phyloP scores from a whole-genome alignment of 2,888 invertebrate species.

The Formica aserva region DNA sequence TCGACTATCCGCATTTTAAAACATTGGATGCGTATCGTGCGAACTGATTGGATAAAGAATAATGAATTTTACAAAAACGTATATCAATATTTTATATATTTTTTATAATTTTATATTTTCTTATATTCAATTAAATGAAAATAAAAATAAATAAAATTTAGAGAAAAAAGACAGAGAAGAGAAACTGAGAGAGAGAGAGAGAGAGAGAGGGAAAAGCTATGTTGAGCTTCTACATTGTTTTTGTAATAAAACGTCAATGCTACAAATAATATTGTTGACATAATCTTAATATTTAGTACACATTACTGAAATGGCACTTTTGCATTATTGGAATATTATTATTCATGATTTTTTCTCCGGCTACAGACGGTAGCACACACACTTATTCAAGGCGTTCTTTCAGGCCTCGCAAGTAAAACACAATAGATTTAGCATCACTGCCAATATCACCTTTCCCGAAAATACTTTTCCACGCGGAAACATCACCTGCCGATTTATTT shows the following conservation, averaged over 20 bases:
- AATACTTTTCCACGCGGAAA: slow-evolving; percentile 4
- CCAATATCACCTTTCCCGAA: not conserved
- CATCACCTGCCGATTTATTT: not conserved
- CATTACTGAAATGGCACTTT: not conserved
- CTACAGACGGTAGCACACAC: not conserved
- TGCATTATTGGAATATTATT: slow-evolving; percentile 1
- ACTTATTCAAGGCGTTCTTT: not conserved
- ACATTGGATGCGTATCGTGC: not conserved
- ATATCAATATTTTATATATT: not conserved
- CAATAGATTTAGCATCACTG: slow-evolving; percentile 9
- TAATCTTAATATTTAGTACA: not conserved
- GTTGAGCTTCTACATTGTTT: not conserved
- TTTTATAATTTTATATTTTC: not conserved
- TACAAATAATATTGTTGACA: not conserved
- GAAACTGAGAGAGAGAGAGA: not conserved
- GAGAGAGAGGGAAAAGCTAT: too few relatives aligned
- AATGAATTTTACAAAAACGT: not conserved
- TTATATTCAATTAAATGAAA: not conserved
- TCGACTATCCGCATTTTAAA: slow-evolving; percentile 1
- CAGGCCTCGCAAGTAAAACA: not conserved
- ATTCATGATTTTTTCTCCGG: not conserved
- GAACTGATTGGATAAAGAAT: not conserved
- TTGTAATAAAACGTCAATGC: not conserved
- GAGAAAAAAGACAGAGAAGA: not conserved
- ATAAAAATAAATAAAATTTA: not conserved